A percentile compares a stretch with the other conserved stretches of the same genome.
Evolutionary conservation across 1,140 invertebrate species (phyloP).

Genomic region (Leptinotarsa defecta): DNA sequence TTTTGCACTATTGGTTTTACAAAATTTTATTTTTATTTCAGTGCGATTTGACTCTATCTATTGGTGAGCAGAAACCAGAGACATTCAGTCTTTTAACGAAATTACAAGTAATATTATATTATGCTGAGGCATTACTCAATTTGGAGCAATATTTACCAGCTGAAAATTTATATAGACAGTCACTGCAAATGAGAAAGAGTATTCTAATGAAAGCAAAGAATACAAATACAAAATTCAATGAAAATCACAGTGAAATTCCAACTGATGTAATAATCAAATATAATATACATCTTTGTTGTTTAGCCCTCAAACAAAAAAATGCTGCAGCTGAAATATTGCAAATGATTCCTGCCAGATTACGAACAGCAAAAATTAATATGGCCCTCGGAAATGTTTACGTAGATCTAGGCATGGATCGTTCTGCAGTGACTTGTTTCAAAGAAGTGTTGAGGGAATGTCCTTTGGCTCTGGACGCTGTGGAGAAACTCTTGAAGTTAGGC

Average conservation of each 20-base stretch:
- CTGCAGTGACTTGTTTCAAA: constrained; percentile 77
- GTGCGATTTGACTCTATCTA: constrained; percentile 68
- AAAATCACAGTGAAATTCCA: constrained; percentile 55
- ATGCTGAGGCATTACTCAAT: constrained; percentile 71
- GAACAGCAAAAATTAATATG: constrained; percentile 65
- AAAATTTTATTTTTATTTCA: constrained; percentile 53
- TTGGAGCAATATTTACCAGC: constrained; percentile 69
- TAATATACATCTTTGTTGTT: constrained; percentile 72
- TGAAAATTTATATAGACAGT: constrained; percentile 70
- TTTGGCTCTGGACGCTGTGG: constrained; percentile 71
- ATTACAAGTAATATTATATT: constrained; percentile 69
- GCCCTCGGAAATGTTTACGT: constrained; percentile 76
- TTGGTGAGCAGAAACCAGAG: constrained; percentile 69
- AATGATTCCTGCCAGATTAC: constrained; percentile 67
- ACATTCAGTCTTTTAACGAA: constrained; percentile 61
- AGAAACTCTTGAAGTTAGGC: constrained; percentile 70
- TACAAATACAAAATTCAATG: constrained; percentile 41
- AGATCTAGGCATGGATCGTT: constrained; percentile 72
- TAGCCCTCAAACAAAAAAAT: constrained; percentile 68
- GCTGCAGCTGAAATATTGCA: constrained; percentile 71
- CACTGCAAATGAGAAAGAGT: constrained; percentile 71
- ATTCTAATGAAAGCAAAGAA: constrained; percentile 65
- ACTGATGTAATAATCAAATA: constrained; percentile 78
- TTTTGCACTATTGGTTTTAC: constrained; percentile 12
- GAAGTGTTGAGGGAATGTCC: constrained; percentile 76